Evolutionary conservation across 2,888 invertebrate genomes (phyloP), one percentile per base, ranked within the genome.

Genomic region (Acrobasis suavella): DNA sequence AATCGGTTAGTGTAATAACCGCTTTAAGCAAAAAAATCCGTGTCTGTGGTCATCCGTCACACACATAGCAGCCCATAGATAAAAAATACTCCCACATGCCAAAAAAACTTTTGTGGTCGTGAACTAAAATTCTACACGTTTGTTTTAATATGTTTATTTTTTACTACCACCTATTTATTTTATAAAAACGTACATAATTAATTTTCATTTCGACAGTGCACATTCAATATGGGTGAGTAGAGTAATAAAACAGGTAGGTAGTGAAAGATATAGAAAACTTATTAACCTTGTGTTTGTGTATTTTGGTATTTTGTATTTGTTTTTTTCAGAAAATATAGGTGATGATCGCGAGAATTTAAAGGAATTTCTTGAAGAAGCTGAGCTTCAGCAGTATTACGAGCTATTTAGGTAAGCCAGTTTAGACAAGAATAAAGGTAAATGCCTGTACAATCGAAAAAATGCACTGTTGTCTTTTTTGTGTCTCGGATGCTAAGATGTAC

Each of bases 341-440:
- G 85, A 85, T 58, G 85, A 85, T 61, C 79, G 81, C 72, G 86
- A 87, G 66, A 85, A 80, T 70, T 76, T 92, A 55, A 85, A 83
- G 72, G 98, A 98, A 86, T 98, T 98, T 89, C 95, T 99, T 70
- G 95, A 96, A 82, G 98, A 98, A 93, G 98, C 98, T 54, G 98
- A 98, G 86, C 94, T 99, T 60, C 96, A 96, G 77, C 98, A 98
- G 82, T 99, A 99, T 93, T 97, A 97, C 81, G 95, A 94, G 82
- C 93, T 94, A 76, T 95, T 95, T 81, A 95, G 95, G 95, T 95
- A 91, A 93, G 37, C 50, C 9, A 1, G 92, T 86, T 63, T 67
- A 15, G 2, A 9, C 12, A 14, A 22, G 14, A 32, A 32, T 1
- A 52, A 32, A 32, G 17, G 8, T n/a, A 22, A 22, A 22, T 10